Conservation (phyloP, 1,140 invertebrate genomes). For the Trissolcus basalis region DNA sequence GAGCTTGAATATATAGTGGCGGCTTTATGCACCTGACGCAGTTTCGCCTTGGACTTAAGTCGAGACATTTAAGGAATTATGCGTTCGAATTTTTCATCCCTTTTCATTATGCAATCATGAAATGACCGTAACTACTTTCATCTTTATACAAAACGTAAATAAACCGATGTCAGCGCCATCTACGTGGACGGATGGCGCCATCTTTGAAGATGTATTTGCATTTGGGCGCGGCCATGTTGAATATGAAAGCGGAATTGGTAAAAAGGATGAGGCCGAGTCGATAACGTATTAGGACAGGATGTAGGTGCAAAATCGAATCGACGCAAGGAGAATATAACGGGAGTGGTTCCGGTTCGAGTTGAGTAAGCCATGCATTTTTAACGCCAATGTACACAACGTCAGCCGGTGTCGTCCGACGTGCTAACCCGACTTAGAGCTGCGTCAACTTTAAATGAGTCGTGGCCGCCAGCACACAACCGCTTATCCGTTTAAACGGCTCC, state of each 20-base stretch:
- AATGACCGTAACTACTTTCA: neutral
- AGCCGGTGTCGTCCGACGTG: slow-evolving; percentile 60
- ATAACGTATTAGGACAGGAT: slow-evolving; percentile 20
- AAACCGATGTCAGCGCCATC: neutral
- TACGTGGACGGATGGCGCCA: neutral
- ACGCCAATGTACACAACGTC: slow-evolving; percentile 57
- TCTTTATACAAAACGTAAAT: neutral
- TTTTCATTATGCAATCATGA: neutral
- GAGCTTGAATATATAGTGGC: slow-evolving; percentile 58
- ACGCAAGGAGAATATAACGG: slow-evolving; percentile 47
- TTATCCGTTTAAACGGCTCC: slow-evolving; percentile 39
- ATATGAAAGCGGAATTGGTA: slow-evolving; percentile 13
- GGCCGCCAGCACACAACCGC: neutral
- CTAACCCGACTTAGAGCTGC: slow-evolving; percentile 28
- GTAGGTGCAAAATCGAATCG: slow-evolving; percentile 50
- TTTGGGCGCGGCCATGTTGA: slow-evolving; percentile 2
- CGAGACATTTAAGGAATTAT: slow-evolving; percentile 58
- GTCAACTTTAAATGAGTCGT: slow-evolving; percentile 50
- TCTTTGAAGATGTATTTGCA: neutral
- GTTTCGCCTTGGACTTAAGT: slow-evolving; percentile 52
- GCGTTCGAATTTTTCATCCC: slow-evolving; percentile 52
- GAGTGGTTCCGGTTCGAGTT: slow-evolving; percentile 67
- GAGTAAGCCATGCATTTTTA: slow-evolving; percentile 64
- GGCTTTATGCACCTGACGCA: slow-evolving; percentile 59
- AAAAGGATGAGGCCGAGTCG: neutral